phyloP scores from a whole-genome alignment of 1,140 invertebrate genomes.

The Periplaneta americana region DNA sequence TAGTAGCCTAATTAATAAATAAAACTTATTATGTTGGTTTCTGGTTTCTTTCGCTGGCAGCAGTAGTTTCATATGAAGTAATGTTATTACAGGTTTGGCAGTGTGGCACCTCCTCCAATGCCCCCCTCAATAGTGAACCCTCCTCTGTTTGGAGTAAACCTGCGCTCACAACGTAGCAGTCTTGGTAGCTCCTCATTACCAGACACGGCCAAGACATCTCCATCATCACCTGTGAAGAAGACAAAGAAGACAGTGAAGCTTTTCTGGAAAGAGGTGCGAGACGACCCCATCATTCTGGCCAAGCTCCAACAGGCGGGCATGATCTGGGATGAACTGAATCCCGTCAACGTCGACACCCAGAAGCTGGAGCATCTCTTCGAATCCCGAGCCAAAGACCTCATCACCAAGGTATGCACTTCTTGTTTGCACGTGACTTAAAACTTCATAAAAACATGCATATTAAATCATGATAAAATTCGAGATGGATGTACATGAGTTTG shows the following conservation, averaged over 20 bases:
- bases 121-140: slow-evolving; percentile 18
- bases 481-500: too few species aligned
- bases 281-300: slow-evolving; percentile 70
- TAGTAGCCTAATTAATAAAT: too few species aligned
- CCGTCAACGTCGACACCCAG: slow-evolving; percentile 81
- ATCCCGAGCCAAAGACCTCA: slow-evolving; percentile 90
- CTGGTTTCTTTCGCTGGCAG: too few species aligned
- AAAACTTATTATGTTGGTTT: too few species aligned
- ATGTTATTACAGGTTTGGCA: background rate
- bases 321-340: slow-evolving; percentile 92
- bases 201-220: slow-evolving; percentile 36
- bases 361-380: slow-evolving; percentile 97
- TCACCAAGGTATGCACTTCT: slow-evolving; percentile 69
- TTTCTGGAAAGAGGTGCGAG: slow-evolving; percentile 96
- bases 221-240: slow-evolving; percentile 58
- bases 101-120: slow-evolving; percentile 7
- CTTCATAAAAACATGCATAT: too few species aligned
- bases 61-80: background rate
- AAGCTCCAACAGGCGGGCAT: slow-evolving; percentile 62
- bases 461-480: too few species aligned
- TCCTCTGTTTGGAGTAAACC: slow-evolving; percentile 27
- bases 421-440: background rate
- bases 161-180: slow-evolving; percentile 9
- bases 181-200: slow-evolving; percentile 32
- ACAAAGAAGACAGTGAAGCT: slow-evolving; percentile 98